A percentile compares a stretch with the other conserved stretches of the same genome.
phyloP scores from a whole-genome alignment of 2,797 vertebrate genomes.

The Zonotrichia albicollis region DNA sequence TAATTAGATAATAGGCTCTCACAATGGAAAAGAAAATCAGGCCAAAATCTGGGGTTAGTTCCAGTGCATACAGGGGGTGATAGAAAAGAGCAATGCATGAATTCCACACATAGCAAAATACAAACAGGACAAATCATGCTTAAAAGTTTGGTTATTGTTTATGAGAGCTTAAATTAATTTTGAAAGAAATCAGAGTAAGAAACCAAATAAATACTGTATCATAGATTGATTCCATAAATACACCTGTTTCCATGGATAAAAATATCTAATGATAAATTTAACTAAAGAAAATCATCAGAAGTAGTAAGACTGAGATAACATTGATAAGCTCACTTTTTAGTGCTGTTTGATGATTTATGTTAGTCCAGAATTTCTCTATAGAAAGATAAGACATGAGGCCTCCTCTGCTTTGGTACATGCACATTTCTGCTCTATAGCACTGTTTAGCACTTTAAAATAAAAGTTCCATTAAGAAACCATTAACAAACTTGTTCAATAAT shows the following conservation, averaged over 20 bases:
- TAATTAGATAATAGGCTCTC: background rate
- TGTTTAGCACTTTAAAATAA: background rate
- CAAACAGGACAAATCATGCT: background rate
- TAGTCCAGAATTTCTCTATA: background rate
- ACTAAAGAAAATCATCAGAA: background rate
- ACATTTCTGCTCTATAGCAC: background rate
- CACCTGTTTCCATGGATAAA: background rate
- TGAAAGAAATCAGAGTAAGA: background rate
- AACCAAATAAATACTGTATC: background rate
- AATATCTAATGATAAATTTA: background rate
- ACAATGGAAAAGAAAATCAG: background rate
- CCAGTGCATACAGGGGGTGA: background rate
- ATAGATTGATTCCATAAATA: background rate
- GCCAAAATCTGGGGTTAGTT: background rate
- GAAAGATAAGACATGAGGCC: background rate
- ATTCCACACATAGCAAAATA: background rate
- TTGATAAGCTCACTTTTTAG: background rate
- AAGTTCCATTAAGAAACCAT: background rate
- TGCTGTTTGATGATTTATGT: background rate
- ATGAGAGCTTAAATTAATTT: background rate
- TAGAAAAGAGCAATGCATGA: background rate
- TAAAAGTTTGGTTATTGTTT: background rate
- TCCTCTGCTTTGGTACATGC: background rate
- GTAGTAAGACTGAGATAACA: background rate
- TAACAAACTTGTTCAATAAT: background rate